Evolutionary conservation across 2,888 invertebrate genomes (phyloP).

Genomic region (Perdita meconis): DNA sequence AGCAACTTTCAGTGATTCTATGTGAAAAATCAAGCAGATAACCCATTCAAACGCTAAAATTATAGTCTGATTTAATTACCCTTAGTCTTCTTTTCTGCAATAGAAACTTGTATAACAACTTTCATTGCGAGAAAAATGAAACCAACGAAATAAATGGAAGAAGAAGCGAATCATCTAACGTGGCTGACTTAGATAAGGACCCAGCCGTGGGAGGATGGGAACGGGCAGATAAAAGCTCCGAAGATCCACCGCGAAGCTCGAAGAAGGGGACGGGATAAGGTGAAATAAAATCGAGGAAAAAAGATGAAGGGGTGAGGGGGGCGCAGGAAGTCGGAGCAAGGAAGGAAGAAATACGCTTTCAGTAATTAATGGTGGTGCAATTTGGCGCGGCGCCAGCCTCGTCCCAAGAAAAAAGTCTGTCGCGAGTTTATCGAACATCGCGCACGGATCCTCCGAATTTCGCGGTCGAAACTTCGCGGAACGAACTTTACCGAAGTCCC

Average conservation of each 20-base stretch:
- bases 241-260: constrained; percentile 40
- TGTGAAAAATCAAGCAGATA: neutral
- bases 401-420: constrained; percentile 63
- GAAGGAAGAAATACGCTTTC: constrained; percentile 67
- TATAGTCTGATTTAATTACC: neutral
- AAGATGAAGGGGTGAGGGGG: constrained; percentile 21
- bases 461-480: constrained; percentile 41
- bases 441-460: constrained; percentile 69
- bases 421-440: constrained; percentile 74
- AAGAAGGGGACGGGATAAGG: constrained; percentile 60
- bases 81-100: neutral
- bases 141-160: neutral
- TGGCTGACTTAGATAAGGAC: constrained; percentile 43
- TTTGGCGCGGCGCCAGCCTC: constrained; percentile 77
- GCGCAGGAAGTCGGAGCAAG: constrained; percentile 29
- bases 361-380: constrained; percentile 80
- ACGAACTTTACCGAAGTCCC: neutral
- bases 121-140: neutral
- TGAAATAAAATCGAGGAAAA: constrained; percentile 57
- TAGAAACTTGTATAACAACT: constrained; percentile 19
- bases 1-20: no score
- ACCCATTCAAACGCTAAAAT: neutral
- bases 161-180: constrained; percentile 22
- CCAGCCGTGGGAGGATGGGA: neutral
- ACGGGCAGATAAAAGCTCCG: constrained; percentile 41